phyloP scores from a whole-genome alignment of 2,888 invertebrate genomes.

The Tenthredo livida region DNA sequence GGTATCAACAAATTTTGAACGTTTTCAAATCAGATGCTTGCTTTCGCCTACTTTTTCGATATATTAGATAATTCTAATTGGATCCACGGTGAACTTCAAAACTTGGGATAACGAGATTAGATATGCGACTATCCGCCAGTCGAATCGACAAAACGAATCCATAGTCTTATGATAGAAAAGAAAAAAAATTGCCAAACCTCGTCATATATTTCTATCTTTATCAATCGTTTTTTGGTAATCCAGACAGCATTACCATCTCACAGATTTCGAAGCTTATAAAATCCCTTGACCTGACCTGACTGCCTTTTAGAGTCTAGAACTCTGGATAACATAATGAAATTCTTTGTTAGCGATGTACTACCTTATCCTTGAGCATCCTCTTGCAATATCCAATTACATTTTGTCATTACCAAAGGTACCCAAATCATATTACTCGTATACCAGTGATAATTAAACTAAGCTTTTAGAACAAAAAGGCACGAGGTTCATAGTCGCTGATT shows the following conservation, averaged over 20 bases:
- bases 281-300: not conserved
- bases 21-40: not conserved
- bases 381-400: constrained; percentile 10
- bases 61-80: not conserved
- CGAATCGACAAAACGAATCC: not conserved
- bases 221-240: not conserved
- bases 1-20: not conserved
- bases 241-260: not conserved
- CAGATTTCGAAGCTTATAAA: not conserved
- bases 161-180: not conserved
- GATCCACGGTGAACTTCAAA: not conserved
- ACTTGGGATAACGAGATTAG: not conserved
- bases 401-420: not conserved
- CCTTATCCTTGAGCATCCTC: not conserved
- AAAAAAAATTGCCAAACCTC: not conserved
- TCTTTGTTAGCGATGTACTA: constrained; percentile 26
- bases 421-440: not conserved
- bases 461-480: not conserved
- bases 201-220: not conserved
- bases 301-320: not conserved
- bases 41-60: not conserved
- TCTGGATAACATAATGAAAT: constrained; percentile 4
- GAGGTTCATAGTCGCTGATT: not conserved
- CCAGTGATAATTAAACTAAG: constrained; percentile 9
- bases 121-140: not conserved